A percentile compares a stretch with the other conserved stretches of the same genome.
Evolutionary conservation across 2,888 invertebrate species (phyloP).

Genomic region (Disparrhopalites patrizii): DNA sequence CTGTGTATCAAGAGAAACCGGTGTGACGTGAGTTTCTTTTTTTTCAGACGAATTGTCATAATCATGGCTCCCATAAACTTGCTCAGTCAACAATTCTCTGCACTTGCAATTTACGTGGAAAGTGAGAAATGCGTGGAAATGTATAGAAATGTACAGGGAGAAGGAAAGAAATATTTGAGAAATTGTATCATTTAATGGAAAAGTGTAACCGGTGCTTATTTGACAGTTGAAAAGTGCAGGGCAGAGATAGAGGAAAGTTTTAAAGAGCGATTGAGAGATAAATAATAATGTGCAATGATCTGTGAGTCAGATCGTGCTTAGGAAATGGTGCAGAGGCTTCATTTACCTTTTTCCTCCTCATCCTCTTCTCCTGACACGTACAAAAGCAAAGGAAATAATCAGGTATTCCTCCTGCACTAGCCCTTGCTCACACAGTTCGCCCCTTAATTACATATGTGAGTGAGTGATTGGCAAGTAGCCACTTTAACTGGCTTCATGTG

Average conservation of each 20-base stretch:
- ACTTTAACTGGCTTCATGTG: no score
- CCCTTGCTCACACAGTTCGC: no score
- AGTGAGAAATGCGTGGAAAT: background rate
- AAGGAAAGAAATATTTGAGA: background rate
- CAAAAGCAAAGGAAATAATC: no score
- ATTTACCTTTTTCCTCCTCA: slow-evolving; percentile 11
- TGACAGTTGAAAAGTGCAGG: background rate
- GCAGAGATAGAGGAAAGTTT: slow-evolving; percentile 6
- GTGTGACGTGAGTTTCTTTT: slow-evolving; percentile 7
- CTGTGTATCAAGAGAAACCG: slow-evolving; percentile 9
- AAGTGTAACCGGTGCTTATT: background rate
- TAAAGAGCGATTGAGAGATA: slow-evolving; percentile 15
- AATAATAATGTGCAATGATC: slow-evolving; percentile 5
- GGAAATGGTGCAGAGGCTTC: slow-evolving; percentile 13
- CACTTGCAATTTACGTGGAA: background rate
- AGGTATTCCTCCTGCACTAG: no score
- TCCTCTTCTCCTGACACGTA: no score
- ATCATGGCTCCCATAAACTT: no score
- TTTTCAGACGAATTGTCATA: no score
- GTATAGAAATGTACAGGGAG: background rate
- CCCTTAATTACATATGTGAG: no score
- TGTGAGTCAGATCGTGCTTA: slow-evolving; percentile 12
- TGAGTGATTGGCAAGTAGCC: no score
- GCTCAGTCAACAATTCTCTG: slow-evolving; percentile 4
- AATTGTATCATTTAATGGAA: background rate